Percentiles rank a stretch among this genome's conserved stretches.
These are phyloP conservation scores for Oligia latruncula DNA, from an alignment of 2,888 invertebrate genomes.

Conservation along the genomic window DNA sequence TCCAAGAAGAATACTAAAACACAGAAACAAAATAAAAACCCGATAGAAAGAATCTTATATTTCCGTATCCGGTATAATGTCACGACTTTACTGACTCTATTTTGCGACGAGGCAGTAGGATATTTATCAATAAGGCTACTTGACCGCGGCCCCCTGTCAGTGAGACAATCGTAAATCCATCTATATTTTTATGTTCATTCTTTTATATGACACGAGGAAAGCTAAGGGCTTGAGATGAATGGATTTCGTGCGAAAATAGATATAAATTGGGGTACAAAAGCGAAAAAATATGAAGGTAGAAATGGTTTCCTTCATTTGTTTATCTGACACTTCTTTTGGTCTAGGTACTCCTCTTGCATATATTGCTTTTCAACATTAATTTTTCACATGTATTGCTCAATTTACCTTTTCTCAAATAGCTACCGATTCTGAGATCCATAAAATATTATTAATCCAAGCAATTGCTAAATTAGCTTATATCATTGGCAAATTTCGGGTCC, in stretches of 20 bases:
- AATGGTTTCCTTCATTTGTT: constrained; percentile 1
- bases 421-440: neutral
- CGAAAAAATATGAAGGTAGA: too few species aligned
- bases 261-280: neutral
- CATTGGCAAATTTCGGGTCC: neutral
- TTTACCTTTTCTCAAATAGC: neutral
- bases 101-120: constrained; percentile 29
- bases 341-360: too few species aligned
- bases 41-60: constrained; percentile 16
- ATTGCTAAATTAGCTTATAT: neutral
- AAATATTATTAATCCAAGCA: neutral
- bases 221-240: constrained; percentile 30
- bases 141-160: constrained; percentile 54
- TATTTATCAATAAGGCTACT: constrained; percentile 58
- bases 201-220: constrained; percentile 38
- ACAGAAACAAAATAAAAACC: constrained; percentile 46
- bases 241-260: constrained; percentile 7
- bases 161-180: constrained; percentile 53
- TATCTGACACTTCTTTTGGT: neutral
- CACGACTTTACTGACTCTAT: constrained; percentile 32
- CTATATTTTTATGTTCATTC: constrained; percentile 52
- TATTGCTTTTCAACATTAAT: neutral
- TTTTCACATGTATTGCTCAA: neutral
- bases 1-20: constrained; percentile 46
- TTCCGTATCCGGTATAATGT: constrained; percentile 12